These are phyloP conservation scores for Rallus crepitans DNA, from an alignment of 2,797 vertebrate genomes.

Conservation along the genomic window DNA sequence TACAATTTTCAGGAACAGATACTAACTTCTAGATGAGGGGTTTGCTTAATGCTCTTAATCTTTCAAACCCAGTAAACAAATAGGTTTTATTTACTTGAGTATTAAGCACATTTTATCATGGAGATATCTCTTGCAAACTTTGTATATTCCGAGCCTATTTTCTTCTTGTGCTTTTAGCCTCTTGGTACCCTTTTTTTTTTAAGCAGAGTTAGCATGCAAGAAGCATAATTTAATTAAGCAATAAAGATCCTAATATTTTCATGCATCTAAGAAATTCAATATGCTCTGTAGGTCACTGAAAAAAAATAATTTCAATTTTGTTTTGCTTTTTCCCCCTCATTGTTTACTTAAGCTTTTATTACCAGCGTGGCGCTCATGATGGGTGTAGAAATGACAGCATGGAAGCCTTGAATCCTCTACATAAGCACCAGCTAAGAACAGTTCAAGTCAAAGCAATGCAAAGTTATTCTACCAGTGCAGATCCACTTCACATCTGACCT, in stretches of 20 bases:
- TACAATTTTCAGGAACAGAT: neutral
- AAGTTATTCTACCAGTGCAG: neutral
- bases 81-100: constrained; percentile 34
- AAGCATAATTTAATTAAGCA: constrained; percentile 57
- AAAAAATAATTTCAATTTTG: constrained; percentile 44
- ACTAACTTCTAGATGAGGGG: constrained; percentile 3
- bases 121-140: constrained; percentile 33
- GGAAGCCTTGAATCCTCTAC: neutral
- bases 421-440: neutral
- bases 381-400: neutral
- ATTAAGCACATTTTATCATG: constrained; percentile 14
- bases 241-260: constrained; percentile 54
- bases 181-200: neutral
- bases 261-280: constrained; percentile 51
- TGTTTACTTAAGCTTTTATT: constrained; percentile 55
- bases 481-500: neutral
- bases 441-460: neutral
- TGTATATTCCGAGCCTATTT: constrained; percentile 3
- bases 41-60: constrained; percentile 48
- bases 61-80: constrained; percentile 31
- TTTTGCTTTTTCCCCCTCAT: neutral
- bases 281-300: constrained; percentile 1
- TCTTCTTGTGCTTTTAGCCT: constrained; percentile 42
- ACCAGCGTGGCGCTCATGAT: neutral
- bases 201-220: constrained; percentile 36